Evolutionary conservation across 2,888 invertebrate genomes (phyloP), one percentile per base, ranked within the genome.

Genomic region (Phoenoteleia sp.): DNA sequence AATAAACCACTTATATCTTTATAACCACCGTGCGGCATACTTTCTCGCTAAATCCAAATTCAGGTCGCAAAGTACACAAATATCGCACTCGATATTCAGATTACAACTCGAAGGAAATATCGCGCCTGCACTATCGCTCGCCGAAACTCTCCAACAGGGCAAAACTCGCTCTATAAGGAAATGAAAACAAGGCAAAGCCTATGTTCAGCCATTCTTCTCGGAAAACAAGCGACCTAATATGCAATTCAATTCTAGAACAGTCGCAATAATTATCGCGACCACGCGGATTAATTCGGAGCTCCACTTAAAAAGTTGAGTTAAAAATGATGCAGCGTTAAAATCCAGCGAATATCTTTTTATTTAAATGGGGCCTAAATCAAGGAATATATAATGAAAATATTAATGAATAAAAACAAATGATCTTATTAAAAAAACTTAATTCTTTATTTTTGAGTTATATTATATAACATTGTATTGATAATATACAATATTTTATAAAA

Each of bases 171-270:
- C n/a, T n/a, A n/a, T n/a, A 33, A 33, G 9, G 4, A 33, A 33
- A 33, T 11, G 33, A 33, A 33, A 33, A 33, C 33, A 33, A 3
- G 9, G 6, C 9, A 11, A 9, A 33, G n/a, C 33, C 9, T 33
- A 33, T 33, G 6, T 33, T 9, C 4, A 33, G 9, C 33, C 6
- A 33, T 7, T 11, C 33, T 33, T 21, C 21, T 6, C 19, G 33
- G 23, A 67, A 67, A 54, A 54, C 36, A 52, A 19, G 19, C 19
- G 13, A 7, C 4, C 54, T 64, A 54, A 64, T 75, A 42, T 75
- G 64, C 74, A 75, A 64, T 74, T 62, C 74, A 62, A 62, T 62
- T 39, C 47, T 21, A 11, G 4, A 15, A 9, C 58, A 17, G 39
- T 47, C 45, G 36, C 49, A 47, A 60, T 49, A 49, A 72, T 72